Evolutionary conservation across 2,888 invertebrate species (phyloP).

Genomic region (Augiades crinisus): DNA sequence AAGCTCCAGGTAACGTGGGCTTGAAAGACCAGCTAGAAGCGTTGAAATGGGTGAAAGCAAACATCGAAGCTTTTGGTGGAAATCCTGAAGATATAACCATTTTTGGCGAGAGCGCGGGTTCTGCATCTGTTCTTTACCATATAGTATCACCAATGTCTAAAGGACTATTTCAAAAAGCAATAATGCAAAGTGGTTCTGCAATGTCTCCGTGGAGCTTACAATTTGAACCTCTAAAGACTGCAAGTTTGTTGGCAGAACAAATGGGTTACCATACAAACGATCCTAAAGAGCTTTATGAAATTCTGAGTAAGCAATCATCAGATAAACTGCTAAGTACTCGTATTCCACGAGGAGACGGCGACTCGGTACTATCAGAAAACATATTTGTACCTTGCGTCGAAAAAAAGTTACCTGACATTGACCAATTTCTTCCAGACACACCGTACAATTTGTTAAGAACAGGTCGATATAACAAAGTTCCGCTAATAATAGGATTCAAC

Average conservation of each 20-base stretch:
- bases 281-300: conserved; percentile 49
- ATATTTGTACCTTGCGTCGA: conserved; percentile 70
- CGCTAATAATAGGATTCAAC: conserved; percentile 64
- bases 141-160: conserved; percentile 61
- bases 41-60: conserved; percentile 59
- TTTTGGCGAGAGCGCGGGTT: conserved; percentile 70
- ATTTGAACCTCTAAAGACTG: conserved; percentile 53
- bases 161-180: conserved; percentile 64
- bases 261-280: conserved; percentile 51
- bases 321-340: conserved; percentile 50
- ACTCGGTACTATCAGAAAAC: conserved; percentile 62
- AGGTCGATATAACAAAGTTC: conserved; percentile 56
- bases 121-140: conserved; percentile 57
- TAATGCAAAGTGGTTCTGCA: conserved; percentile 64
- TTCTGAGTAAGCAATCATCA: conserved; percentile 48
- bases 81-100: conserved; percentile 63
- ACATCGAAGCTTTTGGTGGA: conserved; percentile 63
- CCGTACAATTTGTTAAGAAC: conserved; percentile 56
- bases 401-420: conserved; percentile 41
- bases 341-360: conserved; percentile 58
- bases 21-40: conserved; percentile 70
- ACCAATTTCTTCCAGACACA: conserved; percentile 53
- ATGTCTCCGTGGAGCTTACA: conserved; percentile 58
- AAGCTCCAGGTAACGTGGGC: conserved; percentile 68
- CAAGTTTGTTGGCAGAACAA: conserved; percentile 52